Base-by-base conservation (phyloP, 2,113 vertebrate genomes). In the Neomonachus schauinslandi region DNA sequence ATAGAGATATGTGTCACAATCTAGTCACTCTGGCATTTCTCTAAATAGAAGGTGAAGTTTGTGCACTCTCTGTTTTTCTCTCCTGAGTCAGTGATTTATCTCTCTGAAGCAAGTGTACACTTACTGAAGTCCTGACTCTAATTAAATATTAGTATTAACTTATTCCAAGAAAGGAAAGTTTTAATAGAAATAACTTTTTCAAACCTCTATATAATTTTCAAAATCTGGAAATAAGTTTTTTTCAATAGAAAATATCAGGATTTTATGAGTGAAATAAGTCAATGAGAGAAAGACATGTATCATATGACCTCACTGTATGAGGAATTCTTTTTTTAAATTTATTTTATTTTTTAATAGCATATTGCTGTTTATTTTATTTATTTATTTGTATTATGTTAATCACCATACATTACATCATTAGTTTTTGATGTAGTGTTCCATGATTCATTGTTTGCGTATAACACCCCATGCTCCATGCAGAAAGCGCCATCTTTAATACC, bases 131-230 rank as follows among this genome's bases (percentile, higher is more conserved):
- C 33, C 90, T 89, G 93, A 76, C 39, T 71, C 96, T 93, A 97
- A 94, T 97, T 97, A 96, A 97, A 96, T 46, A 49, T 96, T 97
- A 84, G 98, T 87, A 91, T 93, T 91, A 65, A 94, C 93, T 69
- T 1, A 86, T 33, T 85, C 21, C 0, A 11, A 91, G 94, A 79
- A 61, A 21, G 14, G 57, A 97, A 76, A 1, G 19, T 7, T 97
- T 96, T 97, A 76, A 96, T 96, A 95, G 33, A 92, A 96, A 74
- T 82, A 77, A 59, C 49, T 92, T 96, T 46, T 49, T 13, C 21
- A 95, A 93, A 65, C 1, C 4, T 57, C 46, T 84, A 51, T n/a
- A 65, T 28, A 92, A 72, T 53, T 92, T 55, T 79, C n/a, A 94
- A 96, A 83, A 61, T n/a, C 0, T 85, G 76, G 11, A 92, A 79